Evolutionary conservation across 2,797 vertebrate species (phyloP).

Genomic region (Acestrorhynchus altus): DNA sequence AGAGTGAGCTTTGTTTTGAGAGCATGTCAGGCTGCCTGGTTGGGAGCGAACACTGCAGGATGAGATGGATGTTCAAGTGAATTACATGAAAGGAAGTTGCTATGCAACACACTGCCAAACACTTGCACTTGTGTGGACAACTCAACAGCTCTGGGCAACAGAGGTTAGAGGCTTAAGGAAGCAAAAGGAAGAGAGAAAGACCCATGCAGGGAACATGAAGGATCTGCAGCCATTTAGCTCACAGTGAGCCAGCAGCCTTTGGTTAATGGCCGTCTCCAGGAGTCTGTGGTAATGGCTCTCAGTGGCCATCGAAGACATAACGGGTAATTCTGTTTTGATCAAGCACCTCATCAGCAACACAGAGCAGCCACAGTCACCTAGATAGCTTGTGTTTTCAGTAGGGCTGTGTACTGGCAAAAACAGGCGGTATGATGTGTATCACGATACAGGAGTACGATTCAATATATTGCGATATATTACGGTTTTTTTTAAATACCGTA

Average conservation of each 20-base stretch:
- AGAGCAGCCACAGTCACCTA: not conserved
- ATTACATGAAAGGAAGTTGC: slow-evolving; percentile 23
- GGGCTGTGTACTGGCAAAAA: no score
- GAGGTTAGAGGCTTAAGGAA: slow-evolving; percentile 11
- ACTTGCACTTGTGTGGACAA: not conserved
- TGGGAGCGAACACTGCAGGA: not conserved
- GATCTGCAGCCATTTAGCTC: slow-evolving; percentile 25
- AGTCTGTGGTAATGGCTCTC: slow-evolving; percentile 19
- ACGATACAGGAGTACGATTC: no score
- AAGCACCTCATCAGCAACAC: slow-evolving; percentile 5
- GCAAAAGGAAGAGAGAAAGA: slow-evolving; percentile 10
- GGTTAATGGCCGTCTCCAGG: slow-evolving; percentile 24
- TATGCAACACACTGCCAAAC: slow-evolving; percentile 6
- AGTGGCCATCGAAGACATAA: not conserved
- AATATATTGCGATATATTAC: no score
- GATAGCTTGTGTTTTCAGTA: not conserved
- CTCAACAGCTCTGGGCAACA: not conserved
- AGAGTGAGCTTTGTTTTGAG: not conserved
- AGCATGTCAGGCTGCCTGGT: not conserved
- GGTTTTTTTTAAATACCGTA: no score
- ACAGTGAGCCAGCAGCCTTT: slow-evolving; percentile 5
- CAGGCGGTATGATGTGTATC: no score
- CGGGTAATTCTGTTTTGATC: slow-evolving; percentile 24
- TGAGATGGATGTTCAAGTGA: not conserved
- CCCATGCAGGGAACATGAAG: slow-evolving; percentile 14